phyloP scores from a whole-genome alignment of 2,888 invertebrate species.

The Cosmopolites sordidus region DNA sequence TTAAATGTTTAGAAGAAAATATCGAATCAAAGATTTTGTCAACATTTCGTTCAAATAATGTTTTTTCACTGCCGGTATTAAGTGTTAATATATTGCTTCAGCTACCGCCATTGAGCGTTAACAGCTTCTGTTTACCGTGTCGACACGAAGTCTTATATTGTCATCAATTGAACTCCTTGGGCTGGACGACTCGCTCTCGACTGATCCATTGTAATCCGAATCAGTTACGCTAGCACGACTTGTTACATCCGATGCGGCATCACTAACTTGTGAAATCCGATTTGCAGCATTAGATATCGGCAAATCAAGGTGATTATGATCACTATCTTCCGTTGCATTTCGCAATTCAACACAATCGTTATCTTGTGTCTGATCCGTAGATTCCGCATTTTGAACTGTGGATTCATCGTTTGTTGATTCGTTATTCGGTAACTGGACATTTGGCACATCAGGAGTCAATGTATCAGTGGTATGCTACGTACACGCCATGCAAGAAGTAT shows the following conservation, averaged over 20 bases:
- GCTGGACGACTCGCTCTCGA: slow-evolving; percentile 43
- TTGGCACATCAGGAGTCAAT: background rate
- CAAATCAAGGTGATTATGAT: no score
- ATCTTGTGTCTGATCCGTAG: no score
- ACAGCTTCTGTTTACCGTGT: slow-evolving; percentile 25
- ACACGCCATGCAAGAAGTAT: background rate
- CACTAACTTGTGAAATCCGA: background rate
- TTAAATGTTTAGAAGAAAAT: no score
- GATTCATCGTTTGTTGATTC: no score
- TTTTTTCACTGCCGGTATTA: no score
- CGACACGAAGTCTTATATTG: slow-evolving; percentile 6
- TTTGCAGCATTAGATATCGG: background rate
- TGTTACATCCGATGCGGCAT: slow-evolving; percentile 10
- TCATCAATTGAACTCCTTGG: slow-evolving; percentile 33
- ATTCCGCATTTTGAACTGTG: no score
- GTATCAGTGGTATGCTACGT: background rate
- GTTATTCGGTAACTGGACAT: no score
- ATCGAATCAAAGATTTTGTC: no score
- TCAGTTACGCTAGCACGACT: slow-evolving; percentile 31
- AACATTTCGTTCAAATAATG: no score
- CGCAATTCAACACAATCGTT: no score
- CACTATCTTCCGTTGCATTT: no score
- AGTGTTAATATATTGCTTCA: no score
- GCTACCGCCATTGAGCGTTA: slow-evolving; percentile 9
- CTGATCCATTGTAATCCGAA: slow-evolving; percentile 46